phyloP scores from a whole-genome alignment of 2,888 invertebrate species.

The Anaspis maculata region DNA sequence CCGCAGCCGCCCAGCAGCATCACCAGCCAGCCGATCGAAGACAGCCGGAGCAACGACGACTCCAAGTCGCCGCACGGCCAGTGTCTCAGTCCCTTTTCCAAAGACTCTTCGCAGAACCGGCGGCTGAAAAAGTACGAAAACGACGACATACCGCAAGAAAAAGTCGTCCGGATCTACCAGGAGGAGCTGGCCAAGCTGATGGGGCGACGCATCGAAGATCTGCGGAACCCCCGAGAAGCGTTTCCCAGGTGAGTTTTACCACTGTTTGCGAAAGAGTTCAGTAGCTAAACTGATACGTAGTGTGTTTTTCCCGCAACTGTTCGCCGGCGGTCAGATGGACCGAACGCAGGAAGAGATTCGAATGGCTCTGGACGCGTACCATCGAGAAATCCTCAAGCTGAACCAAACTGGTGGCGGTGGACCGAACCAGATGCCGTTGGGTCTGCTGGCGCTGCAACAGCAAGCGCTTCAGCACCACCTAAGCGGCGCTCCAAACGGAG shows the following conservation, averaged over 20 bases:
- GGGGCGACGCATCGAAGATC: slow-evolving; percentile 66
- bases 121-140: slow-evolving; percentile 82
- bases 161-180: slow-evolving; percentile 89
- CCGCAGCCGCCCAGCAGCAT: slow-evolving; percentile 19
- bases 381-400: slow-evolving; percentile 85
- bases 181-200: slow-evolving; percentile 91
- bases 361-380: slow-evolving; percentile 84
- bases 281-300: slow-evolving; percentile 50
- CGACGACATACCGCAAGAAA: slow-evolving; percentile 94
- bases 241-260: slow-evolving; percentile 62
- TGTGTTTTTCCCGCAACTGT: slow-evolving; percentile 79
- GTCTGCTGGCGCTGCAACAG: slow-evolving; percentile 72
- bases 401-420: slow-evolving; percentile 46
- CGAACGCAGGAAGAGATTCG: slow-evolving; percentile 81
- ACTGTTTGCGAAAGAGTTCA: slow-evolving; percentile 13
- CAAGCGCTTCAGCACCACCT: slow-evolving; percentile 46
- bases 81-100: slow-evolving; percentile 75
- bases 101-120: slow-evolving; percentile 63
- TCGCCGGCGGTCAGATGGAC: slow-evolving; percentile 53
- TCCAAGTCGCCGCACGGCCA: slow-evolving; percentile 73
- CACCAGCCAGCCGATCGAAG: slow-evolving; percentile 44
- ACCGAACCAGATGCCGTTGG: slow-evolving; percentile 47
- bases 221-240: slow-evolving; percentile 67
- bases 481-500: slow-evolving; percentile 49
- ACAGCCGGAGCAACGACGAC: slow-evolving; percentile 70